Evolutionary conservation across 53 echinoderm and acorn worm species (phyloP).

Genomic region (Actinopyga echinites): DNA sequence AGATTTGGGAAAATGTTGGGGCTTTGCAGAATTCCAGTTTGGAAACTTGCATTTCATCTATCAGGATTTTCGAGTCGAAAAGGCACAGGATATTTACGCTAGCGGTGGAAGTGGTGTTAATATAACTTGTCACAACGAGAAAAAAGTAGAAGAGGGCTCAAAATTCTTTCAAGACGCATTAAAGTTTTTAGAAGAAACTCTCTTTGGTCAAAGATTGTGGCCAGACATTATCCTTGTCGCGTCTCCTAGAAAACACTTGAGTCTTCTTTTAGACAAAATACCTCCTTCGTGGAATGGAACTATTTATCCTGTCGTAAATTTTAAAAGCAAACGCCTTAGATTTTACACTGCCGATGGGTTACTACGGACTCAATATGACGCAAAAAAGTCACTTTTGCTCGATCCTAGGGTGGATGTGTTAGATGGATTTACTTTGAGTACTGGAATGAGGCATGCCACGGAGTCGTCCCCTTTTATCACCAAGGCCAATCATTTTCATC

Average conservation of each 20-base stretch:
- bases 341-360: background rate
- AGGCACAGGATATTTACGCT: background rate
- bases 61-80: too few relatives aligned
- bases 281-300: constrained; percentile 7
- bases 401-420: background rate
- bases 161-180: background rate
- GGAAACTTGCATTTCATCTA: background rate
- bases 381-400: background rate
- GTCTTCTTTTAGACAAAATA: background rate
- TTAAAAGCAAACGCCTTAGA: background rate
- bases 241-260: background rate
- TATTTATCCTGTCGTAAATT: background rate
- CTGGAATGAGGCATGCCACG: background rate
- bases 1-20: background rate
- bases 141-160: background rate
- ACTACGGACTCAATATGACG: background rate
- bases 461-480: background rate
- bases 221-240: background rate
- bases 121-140: constrained; percentile 5
- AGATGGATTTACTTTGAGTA: background rate
- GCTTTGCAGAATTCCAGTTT: background rate
- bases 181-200: background rate
- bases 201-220: background rate
- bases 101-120: background rate
- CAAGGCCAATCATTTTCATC: background rate